Percentiles rank a stretch among this genome's conserved stretches.
Conservation (phyloP, 2,113 vertebrate genomes). For the Diphyllodes magnificus region DNA sequence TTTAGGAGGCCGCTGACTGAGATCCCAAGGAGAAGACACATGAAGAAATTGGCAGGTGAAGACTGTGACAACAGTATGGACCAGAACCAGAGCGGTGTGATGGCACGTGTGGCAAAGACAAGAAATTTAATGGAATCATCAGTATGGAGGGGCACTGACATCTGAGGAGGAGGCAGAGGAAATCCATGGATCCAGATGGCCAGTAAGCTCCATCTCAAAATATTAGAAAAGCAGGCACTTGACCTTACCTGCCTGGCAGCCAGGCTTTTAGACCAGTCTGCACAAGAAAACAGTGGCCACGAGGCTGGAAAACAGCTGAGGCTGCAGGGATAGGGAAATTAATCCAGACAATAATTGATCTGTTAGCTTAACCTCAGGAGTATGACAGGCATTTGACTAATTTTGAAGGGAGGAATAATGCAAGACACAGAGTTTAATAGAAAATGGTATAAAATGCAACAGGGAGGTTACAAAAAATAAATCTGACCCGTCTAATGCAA, state of each 20-base stretch:
- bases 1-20: neutral
- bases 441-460: neutral
- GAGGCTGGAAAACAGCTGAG: neutral
- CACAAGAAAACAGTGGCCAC: neutral
- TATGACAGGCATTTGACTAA: neutral
- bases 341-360: neutral
- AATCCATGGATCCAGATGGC: neutral
- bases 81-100: neutral
- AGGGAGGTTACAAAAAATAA: neutral
- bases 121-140: neutral
- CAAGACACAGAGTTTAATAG: neutral
- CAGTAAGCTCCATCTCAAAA: neutral
- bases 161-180: neutral
- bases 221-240: neutral
- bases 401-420: neutral
- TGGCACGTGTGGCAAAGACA: neutral
- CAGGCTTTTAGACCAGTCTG: neutral
- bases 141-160: neutral
- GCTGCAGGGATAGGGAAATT: neutral
- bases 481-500: neutral
- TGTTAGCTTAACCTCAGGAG: neutral
- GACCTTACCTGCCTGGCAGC: neutral
- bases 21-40: neutral
- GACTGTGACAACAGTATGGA: fast-evolving
- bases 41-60: neutral